Conservation (phyloP, 2,797 vertebrate species). For the Caiman crocodilus region DNA sequence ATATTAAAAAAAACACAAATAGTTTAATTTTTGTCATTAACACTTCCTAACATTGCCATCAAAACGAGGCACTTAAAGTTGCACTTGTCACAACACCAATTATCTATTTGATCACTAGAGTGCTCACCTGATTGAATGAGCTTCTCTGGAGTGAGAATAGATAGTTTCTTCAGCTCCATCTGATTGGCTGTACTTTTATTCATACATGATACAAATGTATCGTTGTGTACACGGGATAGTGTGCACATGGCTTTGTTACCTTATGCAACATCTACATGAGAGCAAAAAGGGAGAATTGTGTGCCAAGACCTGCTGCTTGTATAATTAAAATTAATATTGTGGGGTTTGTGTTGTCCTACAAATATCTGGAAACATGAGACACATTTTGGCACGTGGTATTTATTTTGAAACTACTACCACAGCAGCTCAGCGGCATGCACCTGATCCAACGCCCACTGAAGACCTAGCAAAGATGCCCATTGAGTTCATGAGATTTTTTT, state of each 20-base stretch:
- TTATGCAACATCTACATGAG: background rate
- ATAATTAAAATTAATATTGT: background rate
- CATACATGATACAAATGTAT: background rate
- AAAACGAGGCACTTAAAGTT: slow-evolving; percentile 47
- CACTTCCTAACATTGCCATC: slow-evolving; percentile 58
- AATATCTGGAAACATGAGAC: slow-evolving; percentile 55
- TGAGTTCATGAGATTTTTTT: background rate
- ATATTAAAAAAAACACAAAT: slow-evolving; percentile 42
- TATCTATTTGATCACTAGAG: slow-evolving; percentile 47
- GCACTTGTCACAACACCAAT: slow-evolving; percentile 71
- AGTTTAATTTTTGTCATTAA: slow-evolving; percentile 56
- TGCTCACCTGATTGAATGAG: slow-evolving; percentile 55
- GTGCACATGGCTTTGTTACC: background rate
- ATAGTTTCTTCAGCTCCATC: slow-evolving; percentile 33
- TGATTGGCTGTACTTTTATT: background rate
- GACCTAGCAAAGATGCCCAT: background rate
- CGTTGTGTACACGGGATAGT: background rate
- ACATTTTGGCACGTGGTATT: slow-evolving; percentile 56
- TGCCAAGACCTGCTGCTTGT: background rate
- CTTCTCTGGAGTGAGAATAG: slow-evolving; percentile 14
- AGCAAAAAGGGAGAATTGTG: background rate
- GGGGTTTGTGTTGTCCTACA: slow-evolving; percentile 52
- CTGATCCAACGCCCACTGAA: slow-evolving; percentile 19
- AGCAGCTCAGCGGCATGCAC: background rate
- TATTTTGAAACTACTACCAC: background rate